These are phyloP conservation scores for Pithys albifrons DNA, from an alignment of 2,113 vertebrate species.

Conservation along the genomic window DNA sequence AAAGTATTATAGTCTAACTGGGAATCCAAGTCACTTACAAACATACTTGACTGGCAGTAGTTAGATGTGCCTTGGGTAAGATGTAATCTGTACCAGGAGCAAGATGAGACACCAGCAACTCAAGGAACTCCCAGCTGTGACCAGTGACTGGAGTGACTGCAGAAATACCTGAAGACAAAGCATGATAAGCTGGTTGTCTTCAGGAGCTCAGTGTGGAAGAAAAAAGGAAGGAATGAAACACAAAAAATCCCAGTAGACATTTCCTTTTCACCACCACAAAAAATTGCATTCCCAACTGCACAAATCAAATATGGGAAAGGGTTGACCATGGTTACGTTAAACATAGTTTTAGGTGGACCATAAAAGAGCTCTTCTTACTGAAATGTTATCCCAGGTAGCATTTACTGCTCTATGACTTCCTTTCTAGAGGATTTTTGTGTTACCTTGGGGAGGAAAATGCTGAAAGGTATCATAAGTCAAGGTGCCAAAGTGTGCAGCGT, in stretches of 20 bases:
- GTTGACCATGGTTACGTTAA: conserved; percentile 18
- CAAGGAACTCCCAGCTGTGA: neutral
- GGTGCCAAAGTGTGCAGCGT: neutral
- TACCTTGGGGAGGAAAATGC: conserved; percentile 53
- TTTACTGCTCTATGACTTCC: conserved; percentile 55
- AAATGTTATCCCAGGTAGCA: conserved; percentile 60
- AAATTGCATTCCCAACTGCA: neutral
- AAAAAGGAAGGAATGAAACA: neutral
- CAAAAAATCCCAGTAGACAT: neutral
- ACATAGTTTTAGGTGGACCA: conserved; percentile 44
- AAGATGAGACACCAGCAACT: neutral
- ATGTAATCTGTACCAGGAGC: neutral
- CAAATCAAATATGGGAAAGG: neutral
- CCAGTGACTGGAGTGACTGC: neutral
- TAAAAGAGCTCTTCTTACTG: conserved; percentile 54
- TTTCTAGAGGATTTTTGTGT: conserved; percentile 55
- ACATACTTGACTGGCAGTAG: neutral
- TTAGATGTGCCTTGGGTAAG: neutral
- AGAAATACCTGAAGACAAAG: neutral
- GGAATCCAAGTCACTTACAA: neutral
- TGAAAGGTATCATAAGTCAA: conserved; percentile 64
- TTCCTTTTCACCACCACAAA: neutral
- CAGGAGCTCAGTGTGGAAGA: neutral
- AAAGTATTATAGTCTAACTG: neutral
- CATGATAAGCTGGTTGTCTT: neutral